A percentile compares a stretch with the other conserved stretches of the same genome.
Conservation (phyloP, 2,797 vertebrate genomes). For the Liasis olivaceus region DNA sequence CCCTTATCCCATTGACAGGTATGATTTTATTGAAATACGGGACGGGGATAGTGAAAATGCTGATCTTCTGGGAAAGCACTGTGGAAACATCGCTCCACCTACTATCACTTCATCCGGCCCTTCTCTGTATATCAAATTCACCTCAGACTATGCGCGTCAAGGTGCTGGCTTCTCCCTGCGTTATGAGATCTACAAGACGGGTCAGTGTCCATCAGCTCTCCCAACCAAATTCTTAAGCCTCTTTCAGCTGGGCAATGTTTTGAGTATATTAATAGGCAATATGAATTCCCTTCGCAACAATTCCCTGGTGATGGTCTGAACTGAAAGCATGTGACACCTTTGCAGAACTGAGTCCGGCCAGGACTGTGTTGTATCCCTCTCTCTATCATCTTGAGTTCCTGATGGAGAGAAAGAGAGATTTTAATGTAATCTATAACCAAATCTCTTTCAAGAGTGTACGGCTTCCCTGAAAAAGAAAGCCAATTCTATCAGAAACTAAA, state of each 20-base stretch:
- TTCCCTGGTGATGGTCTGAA: neutral
- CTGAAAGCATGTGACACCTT: neutral
- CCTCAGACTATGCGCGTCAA: constrained; percentile 95
- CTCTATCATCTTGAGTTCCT: neutral
- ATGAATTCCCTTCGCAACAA: neutral
- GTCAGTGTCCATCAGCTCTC: constrained; percentile 71
- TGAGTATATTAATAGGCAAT: neutral
- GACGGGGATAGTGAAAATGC: constrained; percentile 88
- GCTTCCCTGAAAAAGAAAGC: neutral
- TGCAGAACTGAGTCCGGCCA: neutral
- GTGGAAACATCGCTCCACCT: constrained; percentile 96
- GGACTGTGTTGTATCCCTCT: neutral
- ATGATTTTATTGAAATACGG: constrained; percentile 96
- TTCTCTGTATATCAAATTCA: constrained; percentile 90
- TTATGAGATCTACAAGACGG: constrained; percentile 98
- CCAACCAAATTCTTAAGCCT: neutral
- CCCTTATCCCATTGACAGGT: constrained; percentile 74
- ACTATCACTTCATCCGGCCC: constrained; percentile 94
- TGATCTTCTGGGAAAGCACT: constrained; percentile 93
- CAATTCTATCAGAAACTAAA: neutral
- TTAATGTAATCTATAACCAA: neutral
- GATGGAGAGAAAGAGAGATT: neutral
- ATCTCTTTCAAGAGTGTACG: neutral
- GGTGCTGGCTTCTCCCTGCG: constrained; percentile 97
- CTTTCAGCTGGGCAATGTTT: neutral